These are phyloP conservation scores for Apamea epomidion DNA, from an alignment of 2,888 invertebrate genomes.

Conservation along the genomic window DNA sequence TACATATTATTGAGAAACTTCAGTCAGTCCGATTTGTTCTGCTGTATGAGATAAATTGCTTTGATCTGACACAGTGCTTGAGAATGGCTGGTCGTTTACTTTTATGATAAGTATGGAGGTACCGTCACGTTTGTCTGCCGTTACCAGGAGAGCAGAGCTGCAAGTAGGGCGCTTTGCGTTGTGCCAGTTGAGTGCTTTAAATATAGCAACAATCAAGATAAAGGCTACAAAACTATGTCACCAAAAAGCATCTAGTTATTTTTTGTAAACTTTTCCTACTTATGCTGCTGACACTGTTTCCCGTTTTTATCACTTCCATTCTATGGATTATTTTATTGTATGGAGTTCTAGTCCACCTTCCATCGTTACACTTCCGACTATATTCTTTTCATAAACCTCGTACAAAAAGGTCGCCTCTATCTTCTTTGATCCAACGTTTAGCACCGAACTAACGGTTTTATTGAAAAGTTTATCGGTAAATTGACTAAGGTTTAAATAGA, in stretches of 20 bases:
- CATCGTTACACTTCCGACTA: constrained; percentile 21
- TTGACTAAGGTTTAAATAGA: constrained; percentile 62
- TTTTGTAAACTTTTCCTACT: constrained; percentile 9
- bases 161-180: constrained; percentile 26
- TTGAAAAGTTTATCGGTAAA: constrained; percentile 59
- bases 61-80: constrained; percentile 49
- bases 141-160: constrained; percentile 24
- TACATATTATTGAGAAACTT: constrained; percentile 35
- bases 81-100: constrained; percentile 39
- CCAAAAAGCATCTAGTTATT: constrained; percentile 3
- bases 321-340: constrained; percentile 4
- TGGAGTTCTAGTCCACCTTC: constrained; percentile 30
- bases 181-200: constrained; percentile 33
- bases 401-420: constrained; percentile 33
- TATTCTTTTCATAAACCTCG: constrained; percentile 36
- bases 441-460: constrained; percentile 50
- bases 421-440: constrained; percentile 37
- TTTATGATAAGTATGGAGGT: constrained; percentile 46
- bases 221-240: constrained; percentile 36
- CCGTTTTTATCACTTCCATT: constrained; percentile 35
- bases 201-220: constrained; percentile 33
- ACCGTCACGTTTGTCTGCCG: constrained; percentile 45
- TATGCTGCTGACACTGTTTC: constrained; percentile 14
- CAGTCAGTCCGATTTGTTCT: constrained; percentile 27
- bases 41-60: constrained; percentile 37